These are phyloP conservation scores for Hyperoplus immaculatus DNA, from an alignment of 2,797 vertebrate genomes.

Conservation along the genomic window DNA sequence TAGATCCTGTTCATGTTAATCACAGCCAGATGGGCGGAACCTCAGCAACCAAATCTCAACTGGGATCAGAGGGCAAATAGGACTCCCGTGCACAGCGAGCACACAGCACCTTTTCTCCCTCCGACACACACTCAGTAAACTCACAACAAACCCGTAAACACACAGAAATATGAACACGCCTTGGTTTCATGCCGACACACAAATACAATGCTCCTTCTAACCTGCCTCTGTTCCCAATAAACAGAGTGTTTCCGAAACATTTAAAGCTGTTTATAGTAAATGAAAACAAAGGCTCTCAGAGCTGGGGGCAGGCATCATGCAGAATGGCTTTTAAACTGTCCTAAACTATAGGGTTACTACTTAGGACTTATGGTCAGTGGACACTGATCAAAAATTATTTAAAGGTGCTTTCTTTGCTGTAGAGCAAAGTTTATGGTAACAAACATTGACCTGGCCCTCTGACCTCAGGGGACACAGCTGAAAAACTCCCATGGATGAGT, in stretches of 20 bases:
- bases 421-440: constrained; percentile 49
- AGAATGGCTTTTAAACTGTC: constrained; percentile 45
- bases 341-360: constrained; percentile 29
- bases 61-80: constrained; percentile 51
- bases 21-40: constrained; percentile 66
- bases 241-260: constrained; percentile 39
- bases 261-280: constrained; percentile 56
- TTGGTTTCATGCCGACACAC: constrained; percentile 23
- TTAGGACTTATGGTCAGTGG: constrained; percentile 24
- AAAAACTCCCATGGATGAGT: constrained; percentile 43
- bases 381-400: constrained; percentile 16
- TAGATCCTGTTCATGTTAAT: constrained; percentile 60
- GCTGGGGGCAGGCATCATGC: constrained; percentile 5
- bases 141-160: constrained; percentile 18
- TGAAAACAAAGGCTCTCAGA: constrained; percentile 18
- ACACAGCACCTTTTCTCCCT: constrained; percentile 4
- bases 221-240: constrained; percentile 47
- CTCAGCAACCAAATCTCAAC: constrained; percentile 46
- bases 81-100: constrained; percentile 25
- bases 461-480: constrained; percentile 30
- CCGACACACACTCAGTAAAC: constrained; percentile 22
- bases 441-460: constrained; percentile 41
- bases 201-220: constrained; percentile 30
- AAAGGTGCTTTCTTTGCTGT: constrained; percentile 41
- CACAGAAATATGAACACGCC: constrained; percentile 19